A percentile compares a stretch with the other conserved stretches of the same genome.
Conservation (phyloP, 2,797 vertebrate species). For the Melanotaenia boesemani region DNA sequence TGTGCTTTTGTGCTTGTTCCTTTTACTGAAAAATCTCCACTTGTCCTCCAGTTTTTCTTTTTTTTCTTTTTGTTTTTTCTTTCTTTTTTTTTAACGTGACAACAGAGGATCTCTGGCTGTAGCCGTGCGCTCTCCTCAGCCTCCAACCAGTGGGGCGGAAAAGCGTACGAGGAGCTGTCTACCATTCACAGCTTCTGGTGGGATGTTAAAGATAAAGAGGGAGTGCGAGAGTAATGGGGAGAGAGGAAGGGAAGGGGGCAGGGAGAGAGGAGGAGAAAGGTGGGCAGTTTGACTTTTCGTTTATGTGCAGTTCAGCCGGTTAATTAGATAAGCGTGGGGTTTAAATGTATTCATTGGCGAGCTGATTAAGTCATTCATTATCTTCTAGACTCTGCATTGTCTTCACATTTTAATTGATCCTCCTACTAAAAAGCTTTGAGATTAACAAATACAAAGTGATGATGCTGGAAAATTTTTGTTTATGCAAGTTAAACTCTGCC, state of each 20-base stretch:
- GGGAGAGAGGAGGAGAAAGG: conserved; percentile 47
- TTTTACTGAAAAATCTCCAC: conserved; percentile 9
- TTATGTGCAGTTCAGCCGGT: conserved; percentile 11
- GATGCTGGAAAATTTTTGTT: background rate
- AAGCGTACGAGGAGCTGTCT: conserved; percentile 32
- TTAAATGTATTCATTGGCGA: conserved; percentile 12
- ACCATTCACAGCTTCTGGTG: conserved; percentile 66
- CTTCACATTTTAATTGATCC: conserved; percentile 6
- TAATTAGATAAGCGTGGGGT: conserved; percentile 1
- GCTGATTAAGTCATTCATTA: background rate
- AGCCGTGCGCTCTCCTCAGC: conserved; percentile 56
- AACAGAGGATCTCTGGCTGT: conserved; percentile 7
- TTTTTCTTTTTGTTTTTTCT: background rate
- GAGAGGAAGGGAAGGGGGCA: conserved; percentile 41
- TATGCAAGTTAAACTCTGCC: conserved; percentile 57
- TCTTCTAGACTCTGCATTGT: background rate
- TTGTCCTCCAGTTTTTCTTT: background rate
- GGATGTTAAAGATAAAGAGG: conserved; percentile 45
- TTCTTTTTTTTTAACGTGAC: conserved; percentile 7
- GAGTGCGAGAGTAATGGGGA: conserved; percentile 18
- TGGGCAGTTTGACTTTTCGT: conserved; percentile 10
- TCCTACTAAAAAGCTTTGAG: conserved; percentile 2
- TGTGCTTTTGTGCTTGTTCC: background rate
- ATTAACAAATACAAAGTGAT: background rate
- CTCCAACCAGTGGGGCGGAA: conserved; percentile 39